A percentile compares a stretch with the other conserved stretches of the same genome.
phyloP scores from a whole-genome alignment of 2,797 vertebrate genomes.

The Myotis myotis region DNA sequence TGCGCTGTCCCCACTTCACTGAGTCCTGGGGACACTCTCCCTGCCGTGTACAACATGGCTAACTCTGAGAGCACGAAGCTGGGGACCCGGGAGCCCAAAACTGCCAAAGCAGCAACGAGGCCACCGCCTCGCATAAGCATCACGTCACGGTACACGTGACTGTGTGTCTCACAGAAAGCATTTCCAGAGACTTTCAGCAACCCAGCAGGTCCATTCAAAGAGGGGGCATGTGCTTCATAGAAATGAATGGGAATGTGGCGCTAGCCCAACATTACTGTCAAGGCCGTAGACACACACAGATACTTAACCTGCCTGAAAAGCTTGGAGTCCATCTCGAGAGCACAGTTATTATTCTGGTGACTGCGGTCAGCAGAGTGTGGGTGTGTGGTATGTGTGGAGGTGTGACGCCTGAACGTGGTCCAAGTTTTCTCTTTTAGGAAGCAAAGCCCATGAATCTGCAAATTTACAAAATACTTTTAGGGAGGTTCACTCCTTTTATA shows the following conservation, averaged over 20 bases:
- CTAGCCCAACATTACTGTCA: neutral
- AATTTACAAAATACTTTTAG: neutral
- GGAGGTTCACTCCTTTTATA: neutral
- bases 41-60: neutral
- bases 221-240: neutral
- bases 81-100: neutral
- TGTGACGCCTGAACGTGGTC: neutral
- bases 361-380: neutral
- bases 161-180: neutral
- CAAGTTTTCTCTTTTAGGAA: neutral
- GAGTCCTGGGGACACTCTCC: neutral
- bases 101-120: neutral
- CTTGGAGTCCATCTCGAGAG: neutral
- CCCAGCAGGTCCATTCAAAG: neutral
- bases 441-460: neutral
- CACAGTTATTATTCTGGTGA: neutral
- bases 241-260: neutral
- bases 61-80: neutral
- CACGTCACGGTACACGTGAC: fast-evolving
- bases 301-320: neutral
- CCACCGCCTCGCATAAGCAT: fast-evolving
- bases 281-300: neutral
- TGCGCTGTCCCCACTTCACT: neutral
- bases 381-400: fast-evolving
- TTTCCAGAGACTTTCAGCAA: neutral